These are phyloP conservation scores for Mesitornis unicolor DNA, from an alignment of 2,113 vertebrate species.

Conservation along the genomic window DNA sequence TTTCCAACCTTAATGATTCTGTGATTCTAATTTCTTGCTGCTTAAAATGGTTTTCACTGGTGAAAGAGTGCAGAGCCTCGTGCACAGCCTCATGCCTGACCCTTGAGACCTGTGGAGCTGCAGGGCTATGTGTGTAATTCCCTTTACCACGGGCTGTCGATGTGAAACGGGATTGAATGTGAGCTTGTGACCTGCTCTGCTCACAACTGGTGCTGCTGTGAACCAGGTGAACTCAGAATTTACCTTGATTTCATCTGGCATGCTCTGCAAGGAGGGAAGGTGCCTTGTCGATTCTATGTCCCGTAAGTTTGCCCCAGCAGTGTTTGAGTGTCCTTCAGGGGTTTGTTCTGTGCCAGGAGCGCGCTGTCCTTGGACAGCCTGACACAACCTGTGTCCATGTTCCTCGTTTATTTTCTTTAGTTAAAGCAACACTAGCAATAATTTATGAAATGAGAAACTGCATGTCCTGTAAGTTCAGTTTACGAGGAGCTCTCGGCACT, in stretches of 20 bases:
- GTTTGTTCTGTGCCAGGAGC: neutral
- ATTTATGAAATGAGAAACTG: neutral
- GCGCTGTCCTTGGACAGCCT: neutral
- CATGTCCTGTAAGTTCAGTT: neutral
- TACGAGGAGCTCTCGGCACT: neutral
- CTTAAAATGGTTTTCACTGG: rapidly evolving
- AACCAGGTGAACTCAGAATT: neutral
- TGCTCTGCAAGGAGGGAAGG: neutral
- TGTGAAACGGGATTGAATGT: neutral
- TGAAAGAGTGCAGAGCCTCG: neutral
- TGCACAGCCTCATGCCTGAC: rapidly evolving
- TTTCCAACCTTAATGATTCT: no score
- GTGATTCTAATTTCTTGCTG: neutral
- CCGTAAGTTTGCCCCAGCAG: neutral
- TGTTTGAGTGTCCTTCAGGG: neutral
- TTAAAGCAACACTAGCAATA: neutral
- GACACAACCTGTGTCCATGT: neutral
- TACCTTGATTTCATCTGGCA: neutral
- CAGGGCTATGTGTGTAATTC: neutral
- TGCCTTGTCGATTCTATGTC: no score
- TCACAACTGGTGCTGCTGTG: neutral
- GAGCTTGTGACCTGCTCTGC: neutral
- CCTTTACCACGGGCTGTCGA: neutral
- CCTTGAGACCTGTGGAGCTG: neutral
- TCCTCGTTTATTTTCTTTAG: neutral